Conservation (phyloP, 2,888 invertebrate genomes). For the Cephus pulcher region DNA sequence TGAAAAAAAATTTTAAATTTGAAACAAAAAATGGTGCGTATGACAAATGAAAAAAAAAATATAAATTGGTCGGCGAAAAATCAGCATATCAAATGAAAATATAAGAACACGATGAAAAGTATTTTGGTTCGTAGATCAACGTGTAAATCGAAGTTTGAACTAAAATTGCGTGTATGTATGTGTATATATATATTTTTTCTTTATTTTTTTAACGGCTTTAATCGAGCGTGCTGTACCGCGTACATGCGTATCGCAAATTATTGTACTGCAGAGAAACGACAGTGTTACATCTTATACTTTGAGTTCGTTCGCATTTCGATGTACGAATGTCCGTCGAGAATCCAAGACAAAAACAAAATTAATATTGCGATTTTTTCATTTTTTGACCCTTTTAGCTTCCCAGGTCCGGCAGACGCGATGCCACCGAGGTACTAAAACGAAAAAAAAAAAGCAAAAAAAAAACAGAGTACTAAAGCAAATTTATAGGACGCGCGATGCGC, state of each 20-base stretch:
- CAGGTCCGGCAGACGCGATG: conserved; percentile 67
- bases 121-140: too few species aligned
- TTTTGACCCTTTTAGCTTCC: conserved; percentile 66
- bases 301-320: conserved; percentile 25
- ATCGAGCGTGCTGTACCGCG: conserved; percentile 21
- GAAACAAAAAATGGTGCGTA: too few species aligned
- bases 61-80: too few species aligned
- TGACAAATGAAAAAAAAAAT: too few species aligned
- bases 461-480: conserved; percentile 39
- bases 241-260: conserved; percentile 18
- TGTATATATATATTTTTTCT: too few species aligned
- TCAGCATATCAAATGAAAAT: too few species aligned
- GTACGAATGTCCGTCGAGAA: neutral
- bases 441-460: neutral
- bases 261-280: conserved; percentile 7
- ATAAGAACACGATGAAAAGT: too few species aligned
- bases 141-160: too few species aligned
- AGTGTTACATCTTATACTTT: conserved; percentile 65
- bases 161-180: too few species aligned
- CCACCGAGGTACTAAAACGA: conserved; percentile 65
- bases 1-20: too few species aligned
- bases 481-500: conserved; percentile 1
- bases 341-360: conserved; percentile 37
- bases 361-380: conserved; percentile 65
- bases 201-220: neutral